Base-by-base conservation (phyloP, 2,797 vertebrate genomes). In the Momotus momota region DNA sequence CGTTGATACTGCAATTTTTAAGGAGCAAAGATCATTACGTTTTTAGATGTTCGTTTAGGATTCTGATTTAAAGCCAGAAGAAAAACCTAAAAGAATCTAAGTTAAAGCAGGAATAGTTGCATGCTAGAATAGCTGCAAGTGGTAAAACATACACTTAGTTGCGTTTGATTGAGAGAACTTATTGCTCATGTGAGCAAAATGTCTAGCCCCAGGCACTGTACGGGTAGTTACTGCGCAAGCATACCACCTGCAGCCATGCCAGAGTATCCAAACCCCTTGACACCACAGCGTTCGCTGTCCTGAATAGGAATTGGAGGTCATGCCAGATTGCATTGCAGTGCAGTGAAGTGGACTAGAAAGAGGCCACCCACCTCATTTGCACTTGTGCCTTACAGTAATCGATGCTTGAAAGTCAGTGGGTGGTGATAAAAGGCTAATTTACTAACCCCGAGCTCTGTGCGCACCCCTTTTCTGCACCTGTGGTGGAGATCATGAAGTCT, bases 1-100 rank as follows among this genome's bases (percentile, higher is more conserved):
- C 46, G 67, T 97, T 95, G 95, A 96, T 94, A 95, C 94, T 96
- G 96, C 95, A 96, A 82, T 95, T 96, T 95, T 90, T 90, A 95
- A 96, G 91, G 91, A 94, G 80, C 91, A 93, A 96, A 96, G 93
- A 94, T 95, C 88, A 93, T 94, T 96, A 92, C 78, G 19, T 95
- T 95, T 95, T 94, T 61, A 93, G 96, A 93, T 77, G 82, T 94
- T 96, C 90, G 90, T 93, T 95, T 86, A 91, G 78, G 85, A 95
- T 96, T 93, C 93, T 97, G 93, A 96, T 96, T 94, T 95, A 90
- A 94, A 92, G 91, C 90, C 94, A 96, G 91, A 80, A 82, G 51
- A 84, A 88, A 94, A 90, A 61, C 40, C 31, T 38, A 29, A 80
- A 94, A 73, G 33, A 94, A 77, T 77, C 52, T 71, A 64, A 92